A percentile compares a stretch with the other conserved stretches of the same genome.
Conservation (phyloP, 1,140 invertebrate genomes). For the Leucophenga varia region DNA sequence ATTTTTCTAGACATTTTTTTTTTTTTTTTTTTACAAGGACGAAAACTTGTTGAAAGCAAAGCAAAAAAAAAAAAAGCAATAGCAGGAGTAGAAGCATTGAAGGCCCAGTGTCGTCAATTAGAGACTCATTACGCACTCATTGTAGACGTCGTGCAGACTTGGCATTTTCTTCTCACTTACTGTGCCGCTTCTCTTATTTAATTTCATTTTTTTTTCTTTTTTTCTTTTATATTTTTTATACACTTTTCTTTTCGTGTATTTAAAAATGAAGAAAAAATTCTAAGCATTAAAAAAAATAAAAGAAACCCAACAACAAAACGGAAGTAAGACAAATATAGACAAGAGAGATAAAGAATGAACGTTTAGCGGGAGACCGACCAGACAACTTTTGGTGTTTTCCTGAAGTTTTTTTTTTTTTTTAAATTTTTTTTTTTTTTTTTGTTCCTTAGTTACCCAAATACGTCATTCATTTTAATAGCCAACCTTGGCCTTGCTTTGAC, state of each 20-base stretch:
- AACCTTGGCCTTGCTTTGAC: too few relatives aligned
- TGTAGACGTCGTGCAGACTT: conserved; percentile 51
- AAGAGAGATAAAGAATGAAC: too few relatives aligned
- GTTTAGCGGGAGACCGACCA: conserved; percentile 31
- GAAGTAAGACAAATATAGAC: too few relatives aligned
- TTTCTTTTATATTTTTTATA: conserved; percentile 28
- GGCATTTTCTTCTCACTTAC: conserved; percentile 7
- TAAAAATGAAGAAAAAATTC: conserved; percentile 18
- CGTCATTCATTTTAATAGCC: too few relatives aligned
- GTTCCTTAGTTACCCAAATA: too few relatives aligned
- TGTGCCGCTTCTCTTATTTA: too few relatives aligned
- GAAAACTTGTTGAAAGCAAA: too few relatives aligned
- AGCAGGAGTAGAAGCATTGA: conserved; percentile 3
- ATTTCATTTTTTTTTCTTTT: conserved; percentile 19
- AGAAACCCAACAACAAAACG: too few relatives aligned
- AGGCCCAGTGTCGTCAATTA: conserved; percentile 53
- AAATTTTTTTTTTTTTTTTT: too few relatives aligned
- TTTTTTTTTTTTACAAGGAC: too few relatives aligned
- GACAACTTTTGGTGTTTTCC: conserved; percentile 46
- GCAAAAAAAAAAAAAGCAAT: neutral
- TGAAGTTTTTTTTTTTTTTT: too few relatives aligned
- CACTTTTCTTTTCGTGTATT: conserved; percentile 17
- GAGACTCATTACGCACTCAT: conserved; percentile 53
- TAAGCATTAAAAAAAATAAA: conserved; percentile 19
- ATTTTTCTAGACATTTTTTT: neutral